These are phyloP conservation scores for Orthochromis malagaraziensis DNA, from an alignment of 2,113 vertebrate species.

Conservation along the genomic window DNA sequence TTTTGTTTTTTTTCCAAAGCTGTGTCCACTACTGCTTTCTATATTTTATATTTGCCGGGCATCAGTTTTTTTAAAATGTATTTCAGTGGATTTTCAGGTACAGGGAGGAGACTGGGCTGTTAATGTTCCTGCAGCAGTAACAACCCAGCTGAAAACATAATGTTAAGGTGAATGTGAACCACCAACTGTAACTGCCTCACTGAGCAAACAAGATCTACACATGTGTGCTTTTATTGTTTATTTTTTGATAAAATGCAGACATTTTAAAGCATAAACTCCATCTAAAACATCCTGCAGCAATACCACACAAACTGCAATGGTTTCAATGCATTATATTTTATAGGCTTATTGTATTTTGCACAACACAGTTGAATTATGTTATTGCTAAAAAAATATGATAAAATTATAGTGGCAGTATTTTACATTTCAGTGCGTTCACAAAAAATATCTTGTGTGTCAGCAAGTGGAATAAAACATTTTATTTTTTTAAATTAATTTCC, in stretches of 20 bases:
- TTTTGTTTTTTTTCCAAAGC: neutral
- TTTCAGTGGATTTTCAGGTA: neutral
- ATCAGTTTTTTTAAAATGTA: neutral
- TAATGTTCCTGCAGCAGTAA: neutral
- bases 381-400: neutral
- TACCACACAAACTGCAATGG: neutral
- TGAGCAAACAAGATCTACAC: neutral
- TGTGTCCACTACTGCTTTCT: neutral
- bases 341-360: neutral
- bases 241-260: neutral
- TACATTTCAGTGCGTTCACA: neutral
- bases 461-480: rapidly evolving
- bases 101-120: neutral
- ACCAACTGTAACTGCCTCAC: neutral
- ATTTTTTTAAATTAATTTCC: neutral
- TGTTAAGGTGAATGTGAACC: neutral
- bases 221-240: neutral
- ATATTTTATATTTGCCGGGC: neutral
- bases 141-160: conserved; percentile 2
- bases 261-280: neutral
- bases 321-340: neutral
- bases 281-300: neutral
- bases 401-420: neutral
- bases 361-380: neutral
- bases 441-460: neutral